Conservation (phyloP, 2,797 vertebrate species). For the Enteromius argenteus region DNA sequence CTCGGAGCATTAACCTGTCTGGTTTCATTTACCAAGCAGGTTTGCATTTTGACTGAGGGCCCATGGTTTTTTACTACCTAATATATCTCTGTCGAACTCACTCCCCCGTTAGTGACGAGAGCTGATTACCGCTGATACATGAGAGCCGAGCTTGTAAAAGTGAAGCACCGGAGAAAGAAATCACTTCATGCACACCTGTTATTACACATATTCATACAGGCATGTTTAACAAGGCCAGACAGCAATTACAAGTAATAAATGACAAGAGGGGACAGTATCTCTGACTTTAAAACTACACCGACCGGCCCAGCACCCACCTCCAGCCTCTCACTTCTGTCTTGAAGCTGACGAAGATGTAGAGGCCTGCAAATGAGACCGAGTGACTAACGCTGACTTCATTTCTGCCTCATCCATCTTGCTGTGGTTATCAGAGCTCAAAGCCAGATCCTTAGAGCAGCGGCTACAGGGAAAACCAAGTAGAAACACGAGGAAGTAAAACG, state of each 20-base stretch:
- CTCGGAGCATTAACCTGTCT: slow-evolving; percentile 16
- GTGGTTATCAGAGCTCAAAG: slow-evolving; percentile 35
- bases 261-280: slow-evolving; percentile 32
- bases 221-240: slow-evolving; percentile 44
- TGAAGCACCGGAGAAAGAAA: neutral
- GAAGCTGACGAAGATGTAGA: slow-evolving; percentile 36
- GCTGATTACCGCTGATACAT: slow-evolving; percentile 26
- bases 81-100: neutral
- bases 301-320: slow-evolving; percentile 10
- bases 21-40: slow-evolving; percentile 28
- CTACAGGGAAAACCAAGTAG: slow-evolving; percentile 29
- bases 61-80: neutral
- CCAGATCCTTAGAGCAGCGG: slow-evolving; percentile 9
- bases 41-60: slow-evolving; percentile 18
- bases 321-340: slow-evolving; percentile 16
- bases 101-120: slow-evolving; percentile 2
- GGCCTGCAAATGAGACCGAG: slow-evolving; percentile 23
- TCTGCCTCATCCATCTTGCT: slow-evolving; percentile 42
- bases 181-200: neutral
- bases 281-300: slow-evolving; percentile 2
- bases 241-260: slow-evolving; percentile 41
- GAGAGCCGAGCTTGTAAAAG: neutral
- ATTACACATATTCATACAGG: slow-evolving; percentile 25
- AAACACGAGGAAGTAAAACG: neutral
- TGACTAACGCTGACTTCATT: slow-evolving; percentile 40